These are phyloP conservation scores for Paguma larvata DNA, from an alignment of 2,797 vertebrate species.

Conservation along the genomic window DNA sequence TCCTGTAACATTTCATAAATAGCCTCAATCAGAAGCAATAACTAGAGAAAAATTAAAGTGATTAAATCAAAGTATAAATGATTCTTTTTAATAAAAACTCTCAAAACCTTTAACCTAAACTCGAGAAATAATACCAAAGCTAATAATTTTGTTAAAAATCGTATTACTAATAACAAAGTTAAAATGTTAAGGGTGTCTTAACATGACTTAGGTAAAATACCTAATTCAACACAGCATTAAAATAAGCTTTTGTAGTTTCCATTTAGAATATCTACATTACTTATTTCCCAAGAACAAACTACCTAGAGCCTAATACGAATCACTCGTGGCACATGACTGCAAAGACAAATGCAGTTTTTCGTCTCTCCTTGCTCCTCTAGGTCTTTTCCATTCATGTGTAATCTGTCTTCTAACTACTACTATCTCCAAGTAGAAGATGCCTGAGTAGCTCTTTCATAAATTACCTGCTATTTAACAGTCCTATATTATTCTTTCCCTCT, in stretches of 20 bases:
- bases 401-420: not conserved
- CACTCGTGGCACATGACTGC: not conserved
- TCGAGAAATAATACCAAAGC: not conserved
- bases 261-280: not conserved
- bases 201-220: not conserved
- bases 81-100: slow-evolving; percentile 1
- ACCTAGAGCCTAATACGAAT: not conserved
- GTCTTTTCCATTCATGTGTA: not conserved
- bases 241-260: not conserved
- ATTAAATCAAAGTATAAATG: slow-evolving; percentile 42
- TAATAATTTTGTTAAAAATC: slow-evolving; percentile 12
- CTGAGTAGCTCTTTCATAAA: not conserved
- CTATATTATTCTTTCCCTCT: not conserved
- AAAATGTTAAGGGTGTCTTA: slow-evolving; percentile 16
- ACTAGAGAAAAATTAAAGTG: slow-evolving; percentile 19
- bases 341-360: not conserved
- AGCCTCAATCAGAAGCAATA: not conserved
- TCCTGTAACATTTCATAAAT: not conserved
- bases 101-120: slow-evolving; percentile 8
- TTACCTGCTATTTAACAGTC: not conserved
- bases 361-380: not conserved
- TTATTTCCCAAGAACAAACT: not conserved
- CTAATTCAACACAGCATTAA: not conserved
- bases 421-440: not conserved
- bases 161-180: not conserved